Base-by-base conservation (phyloP, 2,797 vertebrate species). In the Sciaenops ocellatus region DNA sequence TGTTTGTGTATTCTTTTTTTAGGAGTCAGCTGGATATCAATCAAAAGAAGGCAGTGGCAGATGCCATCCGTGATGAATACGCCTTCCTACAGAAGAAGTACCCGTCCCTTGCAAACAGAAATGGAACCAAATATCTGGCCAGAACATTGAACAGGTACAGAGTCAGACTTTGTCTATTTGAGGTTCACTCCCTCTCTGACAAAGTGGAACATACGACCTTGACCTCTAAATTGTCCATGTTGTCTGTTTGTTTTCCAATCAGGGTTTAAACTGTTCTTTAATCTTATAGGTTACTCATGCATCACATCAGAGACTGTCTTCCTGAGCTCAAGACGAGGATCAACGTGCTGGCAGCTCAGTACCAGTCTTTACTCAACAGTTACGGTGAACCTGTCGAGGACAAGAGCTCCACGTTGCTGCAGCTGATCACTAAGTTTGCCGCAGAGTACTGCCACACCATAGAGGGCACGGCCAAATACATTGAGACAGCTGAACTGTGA, bases 21-120 rank as follows among this genome's bases (percentile, higher is more conserved):
- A 99, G 98, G 96, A 99, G 98, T 92, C 98, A 99, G 90, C 86
- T 99, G 76, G 98, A 99, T 88, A 99, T 99, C 81, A 99, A 99
- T 89, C 98, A 97, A 69, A 99, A 96, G 93, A 99, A 99, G 91
- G 93, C 83, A 3, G 98, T 99, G 66, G 89, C 93, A 7, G 98
- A 99, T 90, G 95, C 98, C 3, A 97, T 97, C 78, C 97, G 97
- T 34, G 98, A 99, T 84, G 98, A 99, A 72, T 94, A 99, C 30
- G 97, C 94, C 48, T 99, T 99, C 90, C 95, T 99, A 30, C 98
- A 99, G 52, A 99, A 99, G 96, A 99, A 97, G 78, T 99, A 99
- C 66, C 98, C 98, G 4, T 99, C 98, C 56, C 94, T 99, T 20
- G 97, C 98, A 78, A 99, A 97, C 83, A 95, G 98, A 90, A 99